A percentile compares a stretch with the other conserved stretches of the same genome.
Evolutionary conservation across 92 coral and sea anemone genomes (phyloP).

Genomic region (Paragorgia papillata): DNA sequence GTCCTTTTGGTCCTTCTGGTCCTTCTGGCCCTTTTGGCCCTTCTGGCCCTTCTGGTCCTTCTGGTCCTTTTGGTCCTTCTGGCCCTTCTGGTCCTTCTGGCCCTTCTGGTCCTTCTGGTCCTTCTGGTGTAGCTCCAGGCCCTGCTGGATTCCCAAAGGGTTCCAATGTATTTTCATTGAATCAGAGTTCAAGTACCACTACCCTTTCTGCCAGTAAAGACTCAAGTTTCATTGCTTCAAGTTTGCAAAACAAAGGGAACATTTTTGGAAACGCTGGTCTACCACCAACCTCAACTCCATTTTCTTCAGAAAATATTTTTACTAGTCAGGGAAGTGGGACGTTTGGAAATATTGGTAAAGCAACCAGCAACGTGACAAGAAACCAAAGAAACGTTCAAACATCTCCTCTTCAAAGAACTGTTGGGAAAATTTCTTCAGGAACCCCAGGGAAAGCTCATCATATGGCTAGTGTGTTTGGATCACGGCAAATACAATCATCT

Average conservation of each 20-base stretch:
- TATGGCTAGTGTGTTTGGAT: not conserved
- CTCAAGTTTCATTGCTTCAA: not conserved
- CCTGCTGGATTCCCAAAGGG: no score
- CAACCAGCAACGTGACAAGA: no score
- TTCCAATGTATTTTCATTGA: not conserved
- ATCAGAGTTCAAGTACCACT: not conserved
- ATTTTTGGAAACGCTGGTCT: constrained; percentile 6
- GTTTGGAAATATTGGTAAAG: no score
- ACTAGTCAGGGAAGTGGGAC: no score
- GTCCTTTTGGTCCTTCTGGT: no score
- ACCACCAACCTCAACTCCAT: not conserved
- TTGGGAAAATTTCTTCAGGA: not conserved
- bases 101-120: no score
- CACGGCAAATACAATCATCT: not conserved
- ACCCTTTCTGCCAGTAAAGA: not conserved
- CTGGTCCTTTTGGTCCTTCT: no score
- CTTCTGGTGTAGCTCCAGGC: no score
- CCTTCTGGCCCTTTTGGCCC: no score
- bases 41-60: no score
- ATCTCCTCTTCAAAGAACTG: not conserved
- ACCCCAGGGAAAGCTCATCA: not conserved
- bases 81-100: no score
- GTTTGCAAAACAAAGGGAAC: not conserved
- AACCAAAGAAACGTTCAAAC: no score
- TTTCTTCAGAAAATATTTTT: not conserved